A percentile compares a stretch with the other conserved stretches of the same genome.
Evolutionary conservation across 2,888 invertebrate species (phyloP).

Genomic region (Brachynemurus nebulosus): DNA sequence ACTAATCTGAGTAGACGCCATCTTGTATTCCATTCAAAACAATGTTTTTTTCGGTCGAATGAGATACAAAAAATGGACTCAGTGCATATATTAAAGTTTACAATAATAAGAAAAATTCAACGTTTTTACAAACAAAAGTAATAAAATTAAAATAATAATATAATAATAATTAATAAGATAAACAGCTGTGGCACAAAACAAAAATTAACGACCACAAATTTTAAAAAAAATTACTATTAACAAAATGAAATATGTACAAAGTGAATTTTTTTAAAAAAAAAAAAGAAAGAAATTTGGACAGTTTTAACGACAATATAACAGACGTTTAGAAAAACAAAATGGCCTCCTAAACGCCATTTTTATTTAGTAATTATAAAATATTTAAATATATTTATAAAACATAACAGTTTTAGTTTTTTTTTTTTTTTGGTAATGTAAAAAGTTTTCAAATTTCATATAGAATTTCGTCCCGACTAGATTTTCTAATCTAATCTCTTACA

Average conservation of each 20-base stretch:
- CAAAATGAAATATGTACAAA: not conserved
- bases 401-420: not conserved
- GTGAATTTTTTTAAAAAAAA: too few relatives aligned
- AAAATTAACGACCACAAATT: not conserved
- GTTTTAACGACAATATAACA: too few relatives aligned
- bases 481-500: too few relatives aligned
- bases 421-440: not conserved
- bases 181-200: not conserved
- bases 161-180: constrained; percentile 2
- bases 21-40: too few relatives aligned
- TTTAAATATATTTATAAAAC: constrained; percentile 2
- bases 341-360: too few relatives aligned
- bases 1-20: too few relatives aligned
- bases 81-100: constrained; percentile 1
- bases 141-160: constrained; percentile 4
- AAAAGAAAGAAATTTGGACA: too few relatives aligned
- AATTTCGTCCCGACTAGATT: too few relatives aligned
- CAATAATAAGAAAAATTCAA: constrained; percentile 4
- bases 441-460: too few relatives aligned
- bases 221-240: not conserved
- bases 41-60: too few relatives aligned
- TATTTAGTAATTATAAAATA: not conserved
- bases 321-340: not conserved
- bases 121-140: constrained; percentile 5
- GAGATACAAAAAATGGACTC: not conserved